A percentile compares a stretch with the other conserved stretches of the same genome.
These are phyloP conservation scores for Anagrus nilaparvatae DNA, from an alignment of 1,140 invertebrate species.

Conservation along the genomic window DNA sequence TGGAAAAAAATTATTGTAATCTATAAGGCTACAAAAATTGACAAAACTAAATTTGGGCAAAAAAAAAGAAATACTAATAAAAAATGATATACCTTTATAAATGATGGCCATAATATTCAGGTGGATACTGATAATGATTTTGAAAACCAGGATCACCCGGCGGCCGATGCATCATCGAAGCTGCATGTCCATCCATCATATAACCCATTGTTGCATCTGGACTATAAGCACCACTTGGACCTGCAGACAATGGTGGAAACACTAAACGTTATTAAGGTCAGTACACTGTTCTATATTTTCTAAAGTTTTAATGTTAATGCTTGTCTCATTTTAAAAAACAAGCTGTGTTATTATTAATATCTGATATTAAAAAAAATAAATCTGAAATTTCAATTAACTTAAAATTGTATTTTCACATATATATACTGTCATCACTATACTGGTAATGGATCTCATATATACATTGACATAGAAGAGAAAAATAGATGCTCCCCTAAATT, in stretches of 20 bases:
- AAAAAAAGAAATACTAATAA: neutral
- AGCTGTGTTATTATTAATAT: too few relatives aligned
- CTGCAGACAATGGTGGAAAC: conserved; percentile 75
- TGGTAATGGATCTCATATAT: too few relatives aligned
- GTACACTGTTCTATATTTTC: conserved; percentile 38
- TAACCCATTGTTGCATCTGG: conserved; percentile 90
- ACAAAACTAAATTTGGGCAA: too few relatives aligned
- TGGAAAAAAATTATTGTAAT: too few relatives aligned
- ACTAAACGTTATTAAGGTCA: conserved; percentile 57
- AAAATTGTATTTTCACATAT: conserved; percentile 4
- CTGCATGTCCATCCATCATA: conserved; percentile 91
- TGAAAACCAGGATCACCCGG: conserved; percentile 82
- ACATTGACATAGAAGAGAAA: too few relatives aligned
- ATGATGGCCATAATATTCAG: conserved; percentile 84
- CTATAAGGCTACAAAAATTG: too few relatives aligned
- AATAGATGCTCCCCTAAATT: conserved; percentile 36
- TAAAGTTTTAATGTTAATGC: conserved; percentile 33
- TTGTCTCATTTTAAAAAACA: conserved; percentile 19
- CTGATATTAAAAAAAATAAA: too few relatives aligned
- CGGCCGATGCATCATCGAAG: conserved; percentile 88
- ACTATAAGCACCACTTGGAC: conserved; percentile 88
- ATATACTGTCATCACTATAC: conserved; percentile 23
- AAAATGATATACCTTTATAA: conserved; percentile 50
- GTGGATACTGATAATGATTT: conserved; percentile 83
- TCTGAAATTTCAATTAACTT: conserved; percentile 18